phyloP scores from a whole-genome alignment of 2,113 vertebrate species.

The Martes martes region DNA sequence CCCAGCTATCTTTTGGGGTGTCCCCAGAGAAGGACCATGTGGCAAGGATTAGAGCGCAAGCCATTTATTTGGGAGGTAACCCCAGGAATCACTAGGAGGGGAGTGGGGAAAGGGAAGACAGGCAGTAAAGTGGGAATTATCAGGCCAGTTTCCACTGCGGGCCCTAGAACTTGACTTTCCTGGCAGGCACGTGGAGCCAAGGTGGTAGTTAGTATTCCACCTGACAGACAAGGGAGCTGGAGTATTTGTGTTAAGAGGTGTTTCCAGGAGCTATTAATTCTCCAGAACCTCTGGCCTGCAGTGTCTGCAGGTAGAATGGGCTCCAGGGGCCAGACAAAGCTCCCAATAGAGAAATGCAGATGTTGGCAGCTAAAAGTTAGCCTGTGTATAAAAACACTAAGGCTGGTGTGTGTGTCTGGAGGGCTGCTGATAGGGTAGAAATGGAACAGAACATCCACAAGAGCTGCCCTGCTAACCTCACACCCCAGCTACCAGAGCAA shows the following conservation, averaged over 20 bases:
- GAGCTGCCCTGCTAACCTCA: neutral
- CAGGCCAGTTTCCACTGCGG: neutral
- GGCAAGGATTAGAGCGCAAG: neutral
- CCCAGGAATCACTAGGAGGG: neutral
- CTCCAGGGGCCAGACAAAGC: neutral
- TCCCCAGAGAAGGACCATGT: neutral
- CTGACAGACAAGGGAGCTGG: neutral
- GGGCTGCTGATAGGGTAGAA: neutral
- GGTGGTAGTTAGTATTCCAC: no score
- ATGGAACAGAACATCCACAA: neutral
- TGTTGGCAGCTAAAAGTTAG: no score
- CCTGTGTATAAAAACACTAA: neutral
- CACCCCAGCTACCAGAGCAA: neutral
- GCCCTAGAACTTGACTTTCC: neutral
- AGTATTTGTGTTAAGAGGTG: neutral
- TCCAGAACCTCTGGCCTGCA: neutral
- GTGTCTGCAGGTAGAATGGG: neutral
- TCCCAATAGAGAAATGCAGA: neutral
- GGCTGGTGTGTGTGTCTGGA: neutral
- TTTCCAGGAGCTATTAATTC: neutral
- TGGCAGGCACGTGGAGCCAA: neutral
- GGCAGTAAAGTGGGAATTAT: rapidly evolving
- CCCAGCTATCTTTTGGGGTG: neutral
- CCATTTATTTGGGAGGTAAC: neutral
- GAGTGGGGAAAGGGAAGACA: neutral